Conservation (phyloP, 2,888 invertebrate species). For the Anthophora plumipes region DNA sequence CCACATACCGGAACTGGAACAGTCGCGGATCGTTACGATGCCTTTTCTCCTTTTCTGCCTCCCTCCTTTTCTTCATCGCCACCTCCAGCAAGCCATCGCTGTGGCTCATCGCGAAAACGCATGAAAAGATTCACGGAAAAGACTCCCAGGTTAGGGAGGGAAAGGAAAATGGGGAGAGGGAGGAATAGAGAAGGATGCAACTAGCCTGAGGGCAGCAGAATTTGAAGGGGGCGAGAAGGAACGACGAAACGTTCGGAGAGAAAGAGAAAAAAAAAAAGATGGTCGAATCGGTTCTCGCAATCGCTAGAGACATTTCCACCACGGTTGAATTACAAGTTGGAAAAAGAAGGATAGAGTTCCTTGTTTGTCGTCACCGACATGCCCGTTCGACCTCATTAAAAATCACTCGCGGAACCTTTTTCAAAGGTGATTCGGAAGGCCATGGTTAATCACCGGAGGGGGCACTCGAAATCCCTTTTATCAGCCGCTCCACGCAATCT, state of each 20-base stretch:
- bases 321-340: slow-evolving; percentile 38
- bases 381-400: slow-evolving; percentile 56
- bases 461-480: slow-evolving; percentile 43
- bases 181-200: slow-evolving; percentile 23
- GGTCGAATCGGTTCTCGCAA: slow-evolving; percentile 51
- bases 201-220: slow-evolving; percentile 25
- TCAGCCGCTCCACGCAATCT: slow-evolving; percentile 21
- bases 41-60: slow-evolving; percentile 35
- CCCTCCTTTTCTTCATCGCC: background rate
- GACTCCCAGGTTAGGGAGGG: background rate
- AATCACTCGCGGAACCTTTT: slow-evolving; percentile 47
- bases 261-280: background rate
- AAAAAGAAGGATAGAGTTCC: background rate
- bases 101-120: slow-evolving; percentile 56
- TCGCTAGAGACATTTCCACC: slow-evolving; percentile 50
- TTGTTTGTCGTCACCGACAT: slow-evolving; percentile 39
- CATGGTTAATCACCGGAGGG: slow-evolving; percentile 53
- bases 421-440: slow-evolving; percentile 53
- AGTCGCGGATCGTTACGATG: slow-evolving; percentile 67
- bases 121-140: slow-evolving; percentile 55
- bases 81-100: slow-evolving; percentile 12
- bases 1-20: slow-evolving; percentile 72
- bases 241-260: background rate
- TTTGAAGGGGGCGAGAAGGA: slow-evolving; percentile 3
- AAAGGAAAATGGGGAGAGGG: no score